phyloP scores from a whole-genome alignment of 1,140 invertebrate species.

The Drosophila littoralis region DNA sequence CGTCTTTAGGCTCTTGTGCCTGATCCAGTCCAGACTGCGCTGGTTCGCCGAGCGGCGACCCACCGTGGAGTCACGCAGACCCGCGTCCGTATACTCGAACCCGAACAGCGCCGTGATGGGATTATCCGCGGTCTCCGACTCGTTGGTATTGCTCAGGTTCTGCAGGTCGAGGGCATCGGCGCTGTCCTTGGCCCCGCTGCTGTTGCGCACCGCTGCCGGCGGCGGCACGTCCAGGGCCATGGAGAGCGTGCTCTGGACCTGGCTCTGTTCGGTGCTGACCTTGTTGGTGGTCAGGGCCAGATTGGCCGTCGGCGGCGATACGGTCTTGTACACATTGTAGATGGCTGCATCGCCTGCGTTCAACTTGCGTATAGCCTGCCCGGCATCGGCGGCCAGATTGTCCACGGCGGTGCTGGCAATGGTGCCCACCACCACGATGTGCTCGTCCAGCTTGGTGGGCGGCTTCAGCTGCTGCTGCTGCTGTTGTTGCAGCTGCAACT shows the following conservation, averaged over 20 bases:
- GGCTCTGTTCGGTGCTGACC: constrained; percentile 66
- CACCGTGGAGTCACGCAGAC: constrained; percentile 63
- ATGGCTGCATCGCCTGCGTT: constrained; percentile 64
- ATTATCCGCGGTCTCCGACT: constrained; percentile 77
- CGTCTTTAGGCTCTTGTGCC: constrained; percentile 53
- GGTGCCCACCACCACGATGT: constrained; percentile 66
- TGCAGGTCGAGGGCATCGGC: constrained; percentile 71
- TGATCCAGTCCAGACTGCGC: constrained; percentile 65
- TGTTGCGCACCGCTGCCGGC: constrained; percentile 52
- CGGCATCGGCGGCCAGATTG: constrained; percentile 37
- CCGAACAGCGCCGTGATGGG: constrained; percentile 72
- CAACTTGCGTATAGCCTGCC: constrained; percentile 65
- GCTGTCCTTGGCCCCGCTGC: constrained; percentile 57
- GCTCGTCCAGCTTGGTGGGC: constrained; percentile 59
- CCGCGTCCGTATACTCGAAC: constrained; percentile 60
- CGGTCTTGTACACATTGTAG: constrained; percentile 75
- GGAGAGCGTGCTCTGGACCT: constrained; percentile 41
- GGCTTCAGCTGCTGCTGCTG: constrained; percentile 35
- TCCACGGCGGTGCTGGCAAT: constrained; percentile 70
- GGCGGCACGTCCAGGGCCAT: constrained; percentile 59
- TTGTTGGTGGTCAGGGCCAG: constrained; percentile 72
- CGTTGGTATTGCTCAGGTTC: constrained; percentile 73
- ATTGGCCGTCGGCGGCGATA: constrained; percentile 75
- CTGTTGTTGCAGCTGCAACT: constrained; percentile 32
- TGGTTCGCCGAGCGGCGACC: constrained; percentile 67